Conservation (phyloP, 2,888 invertebrate species). For the Theodoxus fluviatilis region DNA sequence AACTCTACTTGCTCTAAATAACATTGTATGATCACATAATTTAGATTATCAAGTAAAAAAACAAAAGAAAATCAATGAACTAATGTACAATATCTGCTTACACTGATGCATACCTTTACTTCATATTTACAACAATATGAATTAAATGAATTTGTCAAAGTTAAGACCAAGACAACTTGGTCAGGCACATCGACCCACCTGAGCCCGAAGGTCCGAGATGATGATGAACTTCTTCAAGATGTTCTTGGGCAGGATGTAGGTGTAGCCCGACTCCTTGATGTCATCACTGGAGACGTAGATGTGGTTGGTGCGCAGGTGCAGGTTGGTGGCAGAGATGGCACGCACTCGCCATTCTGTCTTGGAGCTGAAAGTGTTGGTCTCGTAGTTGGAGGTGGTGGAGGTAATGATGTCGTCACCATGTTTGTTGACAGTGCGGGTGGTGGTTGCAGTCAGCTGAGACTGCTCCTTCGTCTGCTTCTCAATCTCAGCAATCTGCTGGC, state of each 20-base stretch:
- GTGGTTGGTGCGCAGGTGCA: constrained; percentile 96
- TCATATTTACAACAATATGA: too few species aligned
- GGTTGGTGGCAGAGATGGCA: constrained; percentile 96
- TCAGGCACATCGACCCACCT: constrained; percentile 74
- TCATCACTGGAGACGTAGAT: constrained; percentile 99
- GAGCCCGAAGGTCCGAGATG: constrained; percentile 95
- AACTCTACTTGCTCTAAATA: too few species aligned
- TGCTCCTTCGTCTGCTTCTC: constrained; percentile 99
- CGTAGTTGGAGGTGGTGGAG: constrained; percentile 98
- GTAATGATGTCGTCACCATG: constrained; percentile 99
- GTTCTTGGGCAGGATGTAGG: constrained; percentile 84
- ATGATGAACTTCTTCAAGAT: constrained; percentile 98
- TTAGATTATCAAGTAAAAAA: too few species aligned
- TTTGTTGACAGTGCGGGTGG: constrained; percentile 97
- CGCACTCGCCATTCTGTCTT: constrained; percentile 98
- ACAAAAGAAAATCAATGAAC: too few species aligned
- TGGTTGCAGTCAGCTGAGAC: constrained; percentile 93
- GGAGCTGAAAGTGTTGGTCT: constrained; percentile 94
- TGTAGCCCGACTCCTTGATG: constrained; percentile 99
- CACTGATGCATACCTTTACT: too few species aligned
- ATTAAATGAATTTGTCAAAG: too few species aligned
- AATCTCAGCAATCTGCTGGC: constrained; percentile 99
- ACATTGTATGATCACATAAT: too few species aligned
- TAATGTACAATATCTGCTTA: too few species aligned
- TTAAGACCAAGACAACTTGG: too few species aligned